Evolutionary conservation across 2,888 invertebrate genomes (phyloP), one percentile per base, ranked within the genome.

Genomic region (Malthinus flaveolus): DNA sequence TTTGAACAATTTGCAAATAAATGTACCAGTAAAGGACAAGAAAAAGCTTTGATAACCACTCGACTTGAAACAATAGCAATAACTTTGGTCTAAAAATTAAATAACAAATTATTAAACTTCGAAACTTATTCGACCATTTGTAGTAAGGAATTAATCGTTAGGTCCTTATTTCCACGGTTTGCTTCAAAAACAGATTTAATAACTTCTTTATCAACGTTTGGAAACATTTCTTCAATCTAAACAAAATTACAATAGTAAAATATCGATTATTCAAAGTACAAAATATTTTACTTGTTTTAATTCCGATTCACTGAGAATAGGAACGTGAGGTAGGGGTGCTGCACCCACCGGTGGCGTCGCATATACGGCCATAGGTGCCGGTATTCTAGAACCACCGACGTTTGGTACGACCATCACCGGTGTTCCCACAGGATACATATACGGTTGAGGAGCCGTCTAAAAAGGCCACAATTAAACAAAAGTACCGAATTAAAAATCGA

Each of bases 191-290:
- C 92, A 0, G 95, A 92, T 75, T 88, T 91, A 55, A 97, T 89
- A 4, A 97, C 95, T 72, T 96, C 95, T 66, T 89, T 90, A 73
- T 97, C 97, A 73, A 97, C 88, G 73, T 90, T 90, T 1, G 97
- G 97, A 81, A 98, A 97, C 95, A 97, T 97, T 80, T 97, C 97
- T 73, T 90, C 88, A 66, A 97, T 88, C 91, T 93, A 80, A 32
- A 80, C n/a, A 79, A 60, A 49, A 52, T 56, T 44, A 65, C 60
- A 67, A 56, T 15, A 46, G 12, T 9, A 13, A 36, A 35, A 23
- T 23, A 5, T 23, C 5, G 5, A 23, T n/a, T 35, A 9, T 33
- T 7, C 33, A 35, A 8, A 37, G 3, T 0, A 10, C 3, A 37
- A 37, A 13, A 1, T 13, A 13, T 10, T 13, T 37, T 76, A 87